Evolutionary conservation across 2,113 vertebrate genomes (phyloP), one percentile per base, ranked within the genome.

Genomic region (Glaucidium brasilianum): DNA sequence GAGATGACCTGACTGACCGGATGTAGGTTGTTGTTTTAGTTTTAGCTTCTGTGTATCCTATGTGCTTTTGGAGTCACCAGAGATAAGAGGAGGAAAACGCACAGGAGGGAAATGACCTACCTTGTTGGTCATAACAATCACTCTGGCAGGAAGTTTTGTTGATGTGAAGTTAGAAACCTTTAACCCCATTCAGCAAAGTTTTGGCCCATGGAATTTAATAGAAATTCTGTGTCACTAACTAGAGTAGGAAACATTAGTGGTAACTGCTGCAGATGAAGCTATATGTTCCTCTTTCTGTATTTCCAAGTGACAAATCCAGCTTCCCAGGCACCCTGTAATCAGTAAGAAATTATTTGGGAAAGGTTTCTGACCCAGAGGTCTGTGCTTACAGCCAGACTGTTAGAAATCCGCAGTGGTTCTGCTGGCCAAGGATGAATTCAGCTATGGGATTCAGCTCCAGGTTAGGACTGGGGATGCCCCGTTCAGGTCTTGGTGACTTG

Each of bases 21-120:
- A 41, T 89, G 82, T 52, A 67, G 78, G 74, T 21, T 85, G 93
- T 92, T 97, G 93, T 66, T 96, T 96, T 92, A 96, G 92, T 88
- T 85, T 92, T 79, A 89, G 82, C 83, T 83, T 92, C 88, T 29
- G 85, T 91, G 88, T 84, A 52, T 85, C 85, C 50, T 84, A 58
- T 91, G 85, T 94, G 85, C 78, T 92, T 97, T 75, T 84, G 69
- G 88, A 95, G 66, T 71, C 92, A 93, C 72, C 69, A 78, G 88
- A 96, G 92, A 95, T 96, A 96, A 96, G 82, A 78, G 64, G 43
- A 96, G 67, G 59, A 97, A 96, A 94, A 96, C 0, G 2, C 55
- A 83, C 92, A 90, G 18, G 59, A 84, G 94, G 88, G 82, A 90
- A 96, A 94, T 77, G 88, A 96, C 96, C 93, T 92, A 43, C 81